These are phyloP conservation scores for Parapsyche elsis DNA, from an alignment of 1,140 invertebrate species.

Conservation along the genomic window DNA sequence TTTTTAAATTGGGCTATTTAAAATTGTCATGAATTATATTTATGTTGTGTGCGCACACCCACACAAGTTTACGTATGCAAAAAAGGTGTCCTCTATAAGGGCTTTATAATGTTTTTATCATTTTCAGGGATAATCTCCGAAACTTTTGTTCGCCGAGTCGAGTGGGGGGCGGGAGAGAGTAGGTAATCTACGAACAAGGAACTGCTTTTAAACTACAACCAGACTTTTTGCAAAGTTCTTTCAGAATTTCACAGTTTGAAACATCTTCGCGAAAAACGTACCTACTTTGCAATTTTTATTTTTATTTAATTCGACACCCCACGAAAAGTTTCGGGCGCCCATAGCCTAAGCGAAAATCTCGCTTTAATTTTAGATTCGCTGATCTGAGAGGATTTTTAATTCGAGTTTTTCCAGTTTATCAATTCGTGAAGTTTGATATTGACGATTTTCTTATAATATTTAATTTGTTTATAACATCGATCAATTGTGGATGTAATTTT, in stretches of 20 bases:
- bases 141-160: constrained; percentile 18
- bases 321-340: too few species aligned
- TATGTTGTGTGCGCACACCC: background rate
- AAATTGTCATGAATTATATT: background rate
- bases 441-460: too few species aligned
- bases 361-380: too few species aligned
- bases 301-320: too few species aligned
- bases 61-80: background rate
- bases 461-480: too few species aligned
- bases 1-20: too few species aligned
- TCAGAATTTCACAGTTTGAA: constrained; percentile 11
- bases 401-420: too few species aligned
- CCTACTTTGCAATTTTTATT: background rate
- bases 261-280: background rate
- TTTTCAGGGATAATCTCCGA: constrained; percentile 36
- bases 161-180: background rate
- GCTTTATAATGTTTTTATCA: constrained; percentile 33
- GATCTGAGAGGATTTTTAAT: too few species aligned
- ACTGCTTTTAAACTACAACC: constrained; percentile 44
- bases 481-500: too few species aligned
- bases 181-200: constrained; percentile 36
- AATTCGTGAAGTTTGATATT: too few species aligned
- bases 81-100: background rate
- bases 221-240: constrained; percentile 42
- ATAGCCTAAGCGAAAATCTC: too few species aligned